Percentiles rank a stretch among this genome's conserved stretches.
These are phyloP conservation scores for Drosophila kuntzei DNA, from an alignment of 2,888 invertebrate genomes.

Conservation along the genomic window DNA sequence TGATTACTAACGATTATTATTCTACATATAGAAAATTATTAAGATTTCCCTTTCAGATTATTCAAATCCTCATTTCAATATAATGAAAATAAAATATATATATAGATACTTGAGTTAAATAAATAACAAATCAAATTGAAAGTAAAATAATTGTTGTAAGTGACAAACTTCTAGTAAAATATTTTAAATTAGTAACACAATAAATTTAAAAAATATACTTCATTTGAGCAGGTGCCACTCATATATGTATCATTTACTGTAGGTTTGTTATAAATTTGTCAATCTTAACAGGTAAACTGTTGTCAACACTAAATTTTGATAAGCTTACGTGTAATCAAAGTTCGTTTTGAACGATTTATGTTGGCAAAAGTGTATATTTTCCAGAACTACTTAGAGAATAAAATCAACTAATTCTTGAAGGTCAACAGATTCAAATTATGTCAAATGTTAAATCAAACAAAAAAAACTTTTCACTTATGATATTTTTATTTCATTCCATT, in stretches of 20 bases:
- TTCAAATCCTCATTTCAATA: too few relatives aligned
- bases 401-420: neutral
- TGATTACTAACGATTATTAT: too few relatives aligned
- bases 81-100: too few relatives aligned
- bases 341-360: slow-evolving; percentile 7
- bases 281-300: neutral
- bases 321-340: slow-evolving; percentile 1
- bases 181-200: neutral
- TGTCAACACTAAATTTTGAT: neutral
- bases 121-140: too few relatives aligned
- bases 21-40: too few relatives aligned
- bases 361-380: neutral
- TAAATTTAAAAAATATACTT: neutral
- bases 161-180: neutral
- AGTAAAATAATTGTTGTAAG: neutral
- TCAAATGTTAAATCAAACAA: neutral
- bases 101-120: too few relatives aligned
- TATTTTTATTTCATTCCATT: neutral
- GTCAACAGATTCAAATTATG: neutral
- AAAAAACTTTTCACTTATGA: neutral
- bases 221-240: neutral
- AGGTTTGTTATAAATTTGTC: neutral
- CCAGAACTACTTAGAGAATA: neutral
- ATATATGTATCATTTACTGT: neutral
- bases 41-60: too few relatives aligned